Evolutionary conservation across 2,797 vertebrate genomes (phyloP), one percentile per base, ranked within the genome.

Genomic region (Enteromius mattozi): DNA sequence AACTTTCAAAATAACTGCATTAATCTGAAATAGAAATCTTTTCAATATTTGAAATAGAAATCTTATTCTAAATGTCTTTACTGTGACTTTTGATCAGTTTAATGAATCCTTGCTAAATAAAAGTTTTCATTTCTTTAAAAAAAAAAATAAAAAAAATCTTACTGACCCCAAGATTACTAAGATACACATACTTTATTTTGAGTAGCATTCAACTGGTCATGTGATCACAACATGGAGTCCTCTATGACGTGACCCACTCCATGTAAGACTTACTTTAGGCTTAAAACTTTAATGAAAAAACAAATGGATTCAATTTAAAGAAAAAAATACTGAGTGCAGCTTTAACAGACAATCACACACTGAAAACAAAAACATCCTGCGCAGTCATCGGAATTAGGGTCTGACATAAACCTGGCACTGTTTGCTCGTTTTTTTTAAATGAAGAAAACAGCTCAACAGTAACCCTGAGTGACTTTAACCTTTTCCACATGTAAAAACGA

Each of bases 401-500:
- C 49, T 78, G 75, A 78, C 51, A 69, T 47, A 78, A 70, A 78
- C 68, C 66, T 78, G 54, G 66, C 66, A 79, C 5, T 0, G 27
- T 78, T 79, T 47, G 21, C 51, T 63, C 21, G 0, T n/a, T 47
- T 70, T 65, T 65, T 47, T 63, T 27, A 69, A 84, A 78, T 70
- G 66, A 84, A 61, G 76, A 84, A 84, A 84, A 78, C 82, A 83
- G 35, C 37, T 69, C 65, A 45, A 78, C 51, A 84, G 82, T 14
- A 83, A 83, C 72, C 69, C 68, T 61, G 82, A 84, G 66, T 79
- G 68, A 54, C 65, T 79, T 79, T 79, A 84, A 84, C 66, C 82
- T 79, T 63, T 72, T 72, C 66, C 66, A 84, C 76, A 84, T 84
- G 82, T 63, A 71, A 71, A 84, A 84, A 30, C 24, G 35, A 72